Evolutionary conservation across 1,140 invertebrate species (phyloP).

Genomic region (Cotesia vestalis): DNA sequence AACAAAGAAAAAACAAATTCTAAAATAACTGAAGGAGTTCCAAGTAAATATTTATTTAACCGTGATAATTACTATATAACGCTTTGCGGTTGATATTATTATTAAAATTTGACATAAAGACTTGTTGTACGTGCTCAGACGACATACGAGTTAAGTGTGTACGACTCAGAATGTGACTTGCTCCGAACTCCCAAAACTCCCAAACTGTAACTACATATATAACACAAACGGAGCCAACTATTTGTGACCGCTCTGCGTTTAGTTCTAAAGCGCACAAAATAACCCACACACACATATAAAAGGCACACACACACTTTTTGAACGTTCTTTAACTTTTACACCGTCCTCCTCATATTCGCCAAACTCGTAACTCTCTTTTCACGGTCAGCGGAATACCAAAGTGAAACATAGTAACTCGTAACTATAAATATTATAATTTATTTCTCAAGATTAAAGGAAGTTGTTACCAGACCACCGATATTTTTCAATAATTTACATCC

Average conservation of each 20-base stretch:
- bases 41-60: background rate
- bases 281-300: background rate
- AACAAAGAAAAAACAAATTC: too few species aligned
- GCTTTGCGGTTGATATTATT: constrained; percentile 3
- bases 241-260: constrained; percentile 37
- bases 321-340: too few species aligned
- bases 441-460: constrained; percentile 9
- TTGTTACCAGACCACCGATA: background rate
- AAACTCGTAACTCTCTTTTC: constrained; percentile 37
- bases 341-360: constrained; percentile 11
- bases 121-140: constrained; percentile 41
- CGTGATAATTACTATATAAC: background rate
- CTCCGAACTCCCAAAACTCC: background rate
- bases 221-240: constrained; percentile 29
- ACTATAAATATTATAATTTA: constrained; percentile 34
- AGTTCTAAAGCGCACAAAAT: constrained; percentile 21
- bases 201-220: too few species aligned
- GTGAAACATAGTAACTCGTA: constrained; percentile 27
- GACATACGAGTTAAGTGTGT: constrained; percentile 12
- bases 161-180: constrained; percentile 37
- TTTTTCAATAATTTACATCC: constrained; percentile 18
- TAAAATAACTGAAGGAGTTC: too few species aligned
- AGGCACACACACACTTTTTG: background rate
- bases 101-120: constrained; percentile 13
- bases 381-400: constrained; percentile 36